phyloP scores from a whole-genome alignment of 2,113 vertebrate genomes.

The Cryptotis parvus region DNA sequence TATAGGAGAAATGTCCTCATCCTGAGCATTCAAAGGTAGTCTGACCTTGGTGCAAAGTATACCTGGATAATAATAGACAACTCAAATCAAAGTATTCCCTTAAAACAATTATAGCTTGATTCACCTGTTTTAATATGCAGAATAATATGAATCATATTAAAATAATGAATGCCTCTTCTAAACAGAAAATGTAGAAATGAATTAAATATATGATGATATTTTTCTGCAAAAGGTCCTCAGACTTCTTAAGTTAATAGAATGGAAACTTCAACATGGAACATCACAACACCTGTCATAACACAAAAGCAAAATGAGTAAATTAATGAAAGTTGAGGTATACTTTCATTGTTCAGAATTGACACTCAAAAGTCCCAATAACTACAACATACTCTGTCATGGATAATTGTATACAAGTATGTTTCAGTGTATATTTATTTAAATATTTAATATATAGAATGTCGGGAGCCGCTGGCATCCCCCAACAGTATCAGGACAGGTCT shows the following conservation, averaged over 20 bases:
- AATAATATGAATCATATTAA: conserved; percentile 4
- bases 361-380: not conserved
- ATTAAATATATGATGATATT: not conserved
- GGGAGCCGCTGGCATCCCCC: too few relatives aligned
- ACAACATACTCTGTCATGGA: not conserved
- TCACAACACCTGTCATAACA: not conserved
- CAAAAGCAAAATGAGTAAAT: conserved; percentile 22
- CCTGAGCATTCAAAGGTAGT: conserved; percentile 4
- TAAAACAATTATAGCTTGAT: not conserved
- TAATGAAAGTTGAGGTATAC: not conserved
- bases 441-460: not conserved
- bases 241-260: not conserved
- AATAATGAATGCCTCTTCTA: not conserved
- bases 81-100: not conserved
- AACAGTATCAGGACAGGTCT: too few relatives aligned
- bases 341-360: not conserved
- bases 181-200: not conserved
- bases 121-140: not conserved
- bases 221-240: not conserved
- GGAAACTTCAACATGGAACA: not conserved
- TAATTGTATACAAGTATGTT: conserved; percentile 40
- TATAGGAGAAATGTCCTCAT: not conserved
- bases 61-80: not conserved
- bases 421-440: not conserved
- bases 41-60: not conserved